Evolutionary conservation across 2,888 invertebrate genomes (phyloP).

Genomic region (Melanostoma scalare): DNA sequence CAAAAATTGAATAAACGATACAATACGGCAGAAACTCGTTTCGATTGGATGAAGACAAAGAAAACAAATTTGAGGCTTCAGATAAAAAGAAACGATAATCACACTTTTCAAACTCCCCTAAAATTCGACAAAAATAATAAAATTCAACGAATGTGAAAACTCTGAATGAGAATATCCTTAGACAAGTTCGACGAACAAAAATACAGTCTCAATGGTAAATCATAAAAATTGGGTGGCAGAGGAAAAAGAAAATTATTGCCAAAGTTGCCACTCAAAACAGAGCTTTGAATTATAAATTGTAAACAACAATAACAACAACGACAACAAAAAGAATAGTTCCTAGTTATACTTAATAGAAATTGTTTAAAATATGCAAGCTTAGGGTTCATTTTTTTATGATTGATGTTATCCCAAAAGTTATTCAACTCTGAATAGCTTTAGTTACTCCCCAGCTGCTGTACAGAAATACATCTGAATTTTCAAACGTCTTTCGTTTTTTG

Average conservation of each 20-base stretch:
- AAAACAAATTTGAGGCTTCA: constrained; percentile 34
- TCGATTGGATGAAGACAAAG: constrained; percentile 26
- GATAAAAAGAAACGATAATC: constrained; percentile 40
- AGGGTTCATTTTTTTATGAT: too few relatives aligned
- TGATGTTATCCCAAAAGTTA: too few relatives aligned
- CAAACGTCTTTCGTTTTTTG: too few relatives aligned
- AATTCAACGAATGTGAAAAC: constrained; percentile 22
- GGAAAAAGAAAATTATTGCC: constrained; percentile 12
- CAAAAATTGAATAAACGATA: constrained; percentile 29
- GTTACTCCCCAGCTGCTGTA: too few relatives aligned
- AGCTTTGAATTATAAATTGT: neutral
- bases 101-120: constrained; percentile 33
- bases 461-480: too few relatives aligned
- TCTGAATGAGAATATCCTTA: constrained; percentile 22
- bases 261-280: neutral
- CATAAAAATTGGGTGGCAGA: constrained; percentile 2
- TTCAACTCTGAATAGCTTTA: too few relatives aligned
- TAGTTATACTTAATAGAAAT: too few relatives aligned
- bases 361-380: too few relatives aligned
- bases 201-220: constrained; percentile 22
- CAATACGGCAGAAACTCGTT: constrained; percentile 36
- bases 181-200: constrained; percentile 33
- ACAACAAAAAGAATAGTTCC: neutral
- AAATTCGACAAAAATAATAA: constrained; percentile 13
- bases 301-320: neutral